Evolutionary conservation across 2,113 vertebrate species (phyloP).

Genomic region (Nerophis lumbriciformis): DNA sequence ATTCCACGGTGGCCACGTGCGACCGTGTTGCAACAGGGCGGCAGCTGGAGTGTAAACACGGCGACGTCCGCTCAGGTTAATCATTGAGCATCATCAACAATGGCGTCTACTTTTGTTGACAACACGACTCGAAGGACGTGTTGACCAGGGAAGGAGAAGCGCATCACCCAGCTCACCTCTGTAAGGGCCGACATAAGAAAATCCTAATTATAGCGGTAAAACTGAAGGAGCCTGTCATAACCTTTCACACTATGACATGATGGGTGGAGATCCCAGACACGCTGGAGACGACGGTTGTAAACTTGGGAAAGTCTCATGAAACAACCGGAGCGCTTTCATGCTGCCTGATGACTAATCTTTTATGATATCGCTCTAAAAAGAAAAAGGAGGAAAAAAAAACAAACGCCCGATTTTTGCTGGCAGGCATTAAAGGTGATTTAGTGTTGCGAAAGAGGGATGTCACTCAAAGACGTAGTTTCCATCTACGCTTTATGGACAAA

Average conservation of each 20-base stretch:
- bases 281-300: constrained; percentile 63
- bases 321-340: constrained; percentile 33
- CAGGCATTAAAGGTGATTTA: constrained; percentile 7
- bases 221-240: neutral
- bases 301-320: constrained; percentile 44
- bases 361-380: constrained; percentile 12
- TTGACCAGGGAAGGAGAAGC: too few relatives aligned
- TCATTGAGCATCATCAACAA: constrained; percentile 38
- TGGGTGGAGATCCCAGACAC: constrained; percentile 63
- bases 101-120: constrained; percentile 25
- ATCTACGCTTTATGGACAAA: neutral
- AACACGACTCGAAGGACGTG: neutral
- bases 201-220: constrained; percentile 22
- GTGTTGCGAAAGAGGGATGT: neutral
- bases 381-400: neutral
- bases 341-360: constrained; percentile 43
- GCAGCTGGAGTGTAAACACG: constrained; percentile 13
- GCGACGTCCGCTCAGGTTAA: constrained; percentile 32
- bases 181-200: neutral
- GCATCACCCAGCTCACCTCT: constrained; percentile 11
- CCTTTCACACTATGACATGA: constrained; percentile 17
- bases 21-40: constrained; percentile 33
- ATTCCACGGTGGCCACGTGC: constrained; percentile 10
- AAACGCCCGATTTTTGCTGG: constrained; percentile 1
- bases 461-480: neutral